A percentile compares a stretch with the other conserved stretches of the same genome.
These are phyloP conservation scores for Sisyra nigra DNA, from an alignment of 2,888 invertebrate species.

Conservation along the genomic window DNA sequence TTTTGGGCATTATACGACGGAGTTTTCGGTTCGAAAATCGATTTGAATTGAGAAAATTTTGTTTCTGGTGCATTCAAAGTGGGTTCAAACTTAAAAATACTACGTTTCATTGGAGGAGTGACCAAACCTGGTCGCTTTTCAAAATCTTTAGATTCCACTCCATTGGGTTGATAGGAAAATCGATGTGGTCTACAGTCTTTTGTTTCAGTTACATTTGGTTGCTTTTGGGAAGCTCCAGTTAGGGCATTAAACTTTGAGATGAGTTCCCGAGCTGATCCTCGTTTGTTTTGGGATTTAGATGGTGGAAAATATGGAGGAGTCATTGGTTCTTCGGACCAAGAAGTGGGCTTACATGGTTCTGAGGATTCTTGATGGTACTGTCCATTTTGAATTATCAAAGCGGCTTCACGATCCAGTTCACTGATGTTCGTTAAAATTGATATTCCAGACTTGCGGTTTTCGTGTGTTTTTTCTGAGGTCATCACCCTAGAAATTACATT, in stretches of 20 bases:
- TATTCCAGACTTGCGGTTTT: slow-evolving; percentile 39
- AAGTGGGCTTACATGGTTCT: slow-evolving; percentile 8
- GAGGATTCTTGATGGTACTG: slow-evolving; percentile 19
- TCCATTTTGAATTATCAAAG: slow-evolving; percentile 49
- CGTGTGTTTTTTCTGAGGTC: slow-evolving; percentile 16
- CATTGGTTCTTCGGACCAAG: slow-evolving; percentile 15
- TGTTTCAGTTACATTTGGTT: slow-evolving; percentile 29
- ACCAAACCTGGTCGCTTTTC: slow-evolving; percentile 3
- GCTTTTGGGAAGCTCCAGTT: slow-evolving; percentile 34
- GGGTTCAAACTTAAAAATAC: slow-evolving; percentile 7
- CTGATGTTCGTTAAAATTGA: slow-evolving; percentile 57
- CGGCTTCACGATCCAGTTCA: slow-evolving; percentile 62
- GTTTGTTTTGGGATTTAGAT: slow-evolving; percentile 18
- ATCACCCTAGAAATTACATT: slow-evolving; percentile 14
- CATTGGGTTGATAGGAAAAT: slow-evolving; percentile 4
- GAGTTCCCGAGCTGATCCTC: slow-evolving; percentile 32
- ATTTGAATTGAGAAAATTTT: too few species aligned
- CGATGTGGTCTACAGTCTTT: slow-evolving; percentile 15
- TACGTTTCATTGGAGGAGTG: slow-evolving; percentile 9
- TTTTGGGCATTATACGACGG: neutral
- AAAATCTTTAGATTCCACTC: neutral
- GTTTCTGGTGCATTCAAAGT: too few species aligned
- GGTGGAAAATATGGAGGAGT: slow-evolving; percentile 17
- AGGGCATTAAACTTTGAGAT: slow-evolving; percentile 46
- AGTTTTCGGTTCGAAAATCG: neutral